Percentiles rank a stretch among this genome's conserved stretches.
Evolutionary conservation across 2,797 vertebrate species (phyloP).

Genomic region (Manis crassicaudata): DNA sequence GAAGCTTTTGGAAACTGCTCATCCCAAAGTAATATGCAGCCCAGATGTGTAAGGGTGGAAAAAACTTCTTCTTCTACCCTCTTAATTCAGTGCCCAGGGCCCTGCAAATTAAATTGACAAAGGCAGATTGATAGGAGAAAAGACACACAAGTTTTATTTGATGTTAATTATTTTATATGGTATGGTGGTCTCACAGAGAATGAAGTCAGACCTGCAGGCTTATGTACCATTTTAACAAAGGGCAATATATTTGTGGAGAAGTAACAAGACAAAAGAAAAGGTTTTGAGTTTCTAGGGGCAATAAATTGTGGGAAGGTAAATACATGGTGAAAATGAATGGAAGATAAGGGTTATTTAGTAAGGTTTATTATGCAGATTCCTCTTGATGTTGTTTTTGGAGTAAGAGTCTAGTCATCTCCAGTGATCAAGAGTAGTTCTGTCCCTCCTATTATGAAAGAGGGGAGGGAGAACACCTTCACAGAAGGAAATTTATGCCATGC

Average conservation of each 20-base stretch:
- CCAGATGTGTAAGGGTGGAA: not conserved
- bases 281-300: not conserved
- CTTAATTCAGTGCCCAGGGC: not conserved
- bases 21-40: not conserved
- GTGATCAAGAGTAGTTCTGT: not conserved
- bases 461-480: not conserved
- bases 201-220: not conserved
- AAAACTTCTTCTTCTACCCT: not conserved
- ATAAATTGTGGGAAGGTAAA: slow-evolving; percentile 45
- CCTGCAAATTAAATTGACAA: slow-evolving; percentile 53
- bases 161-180: slow-evolving; percentile 42
- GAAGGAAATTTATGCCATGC: not conserved
- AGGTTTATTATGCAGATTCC: slow-evolving; percentile 40
- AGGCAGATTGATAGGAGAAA: slow-evolving; percentile 37
- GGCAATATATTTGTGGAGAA: slow-evolving; percentile 36
- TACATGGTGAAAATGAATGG: not conserved
- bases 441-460: not conserved
- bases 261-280: not conserved
- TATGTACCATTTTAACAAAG: slow-evolving; percentile 42
- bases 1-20: slow-evolving; percentile 41
- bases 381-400: not conserved
- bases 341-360: slow-evolving; percentile 55
- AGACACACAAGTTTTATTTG: slow-evolving; percentile 30
- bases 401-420: slow-evolving; percentile 36
- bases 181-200: slow-evolving; percentile 40